Evolutionary conservation across 2,797 vertebrate genomes (phyloP).

Genomic region (Distichodus sexfasciatus): DNA sequence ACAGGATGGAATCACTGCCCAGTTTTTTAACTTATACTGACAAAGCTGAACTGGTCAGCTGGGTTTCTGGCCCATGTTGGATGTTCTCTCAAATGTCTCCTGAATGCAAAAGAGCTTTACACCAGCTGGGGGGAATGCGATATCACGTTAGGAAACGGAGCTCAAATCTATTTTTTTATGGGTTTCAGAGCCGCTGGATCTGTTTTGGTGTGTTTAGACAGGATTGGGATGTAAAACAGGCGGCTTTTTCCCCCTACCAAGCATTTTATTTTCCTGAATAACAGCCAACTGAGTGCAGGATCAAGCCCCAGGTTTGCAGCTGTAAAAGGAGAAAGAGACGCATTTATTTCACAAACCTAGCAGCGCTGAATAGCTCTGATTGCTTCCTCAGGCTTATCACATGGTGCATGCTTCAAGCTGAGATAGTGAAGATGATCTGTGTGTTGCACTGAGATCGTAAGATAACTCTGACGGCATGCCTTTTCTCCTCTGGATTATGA

Average conservation of each 20-base stretch:
- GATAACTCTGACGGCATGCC: background rate
- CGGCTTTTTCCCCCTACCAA: no score
- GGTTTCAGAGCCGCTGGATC: no score
- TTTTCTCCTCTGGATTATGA: background rate
- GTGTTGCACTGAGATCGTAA: background rate
- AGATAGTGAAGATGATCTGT: background rate
- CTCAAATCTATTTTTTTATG: no score
- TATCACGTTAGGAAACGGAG: no score
- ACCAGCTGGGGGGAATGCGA: no score
- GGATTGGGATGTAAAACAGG: no score
- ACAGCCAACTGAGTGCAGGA: background rate
- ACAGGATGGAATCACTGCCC: background rate
- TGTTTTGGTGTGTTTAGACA: no score
- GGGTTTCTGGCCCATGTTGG: no score
- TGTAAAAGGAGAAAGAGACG: background rate
- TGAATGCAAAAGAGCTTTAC: no score
- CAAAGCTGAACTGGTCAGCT: conserved; percentile 18
- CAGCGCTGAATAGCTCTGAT: background rate
- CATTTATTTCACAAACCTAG: background rate
- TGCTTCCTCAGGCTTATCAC: background rate
- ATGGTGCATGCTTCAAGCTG: background rate
- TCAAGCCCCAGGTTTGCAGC: conserved; percentile 2
- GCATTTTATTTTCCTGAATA: no score
- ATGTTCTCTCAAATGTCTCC: no score
- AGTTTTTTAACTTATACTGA: conserved; percentile 22